Base-by-base conservation (phyloP, 2,888 invertebrate genomes). In the Augiades crinisus region DNA sequence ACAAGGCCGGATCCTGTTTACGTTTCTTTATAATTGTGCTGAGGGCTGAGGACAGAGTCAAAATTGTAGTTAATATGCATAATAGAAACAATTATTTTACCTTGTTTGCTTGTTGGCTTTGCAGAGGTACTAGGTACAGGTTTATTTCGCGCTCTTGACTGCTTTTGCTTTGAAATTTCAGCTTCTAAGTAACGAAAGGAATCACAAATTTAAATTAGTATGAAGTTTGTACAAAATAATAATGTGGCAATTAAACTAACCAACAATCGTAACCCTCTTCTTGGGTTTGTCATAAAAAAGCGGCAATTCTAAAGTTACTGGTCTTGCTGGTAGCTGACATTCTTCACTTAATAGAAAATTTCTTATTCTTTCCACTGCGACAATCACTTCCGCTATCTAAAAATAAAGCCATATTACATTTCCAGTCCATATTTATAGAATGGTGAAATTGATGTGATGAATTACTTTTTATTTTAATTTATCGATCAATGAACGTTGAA, bases 331-430 rank as follows among this genome's bases (percentile, higher is more conserved):
- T 10, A 87, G 58, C 5, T 64, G 64, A 57, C 84, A 87, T 55
- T 87, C 81, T 55, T 88, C 85, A 51, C 74, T 81, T 37, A 87
- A 54, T 53, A 88, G 68, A 58, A 84, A 89, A 43, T 87, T 78
- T 24, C 83, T 74, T 44, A 89, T 85, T 53, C 89, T 78, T 59
- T 86, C 80, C 27, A 88, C 71, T 0, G 88, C 89, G 17, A 89
- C 89, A 22, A 77, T 77, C 81, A 87, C 78, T 73, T 89, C 89
- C 43, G 89, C 88, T 57, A 86, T 80, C 89, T 89, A 56, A 53
- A 36, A 30, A 22, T 7, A 12, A 33, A 12, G 24, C 33, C 7
- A n/a, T n/a, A n/a, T n/a, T n/a, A n/a, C n/a, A n/a, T n/a, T n/a
- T n/a, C n/a, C n/a, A n/a, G n/a, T n/a, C n/a, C n/a, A n/a, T n/a